Evolutionary conservation across 2,888 invertebrate species (phyloP), one percentile per base, ranked within the genome.

Genomic region (Panopea generosa): DNA sequence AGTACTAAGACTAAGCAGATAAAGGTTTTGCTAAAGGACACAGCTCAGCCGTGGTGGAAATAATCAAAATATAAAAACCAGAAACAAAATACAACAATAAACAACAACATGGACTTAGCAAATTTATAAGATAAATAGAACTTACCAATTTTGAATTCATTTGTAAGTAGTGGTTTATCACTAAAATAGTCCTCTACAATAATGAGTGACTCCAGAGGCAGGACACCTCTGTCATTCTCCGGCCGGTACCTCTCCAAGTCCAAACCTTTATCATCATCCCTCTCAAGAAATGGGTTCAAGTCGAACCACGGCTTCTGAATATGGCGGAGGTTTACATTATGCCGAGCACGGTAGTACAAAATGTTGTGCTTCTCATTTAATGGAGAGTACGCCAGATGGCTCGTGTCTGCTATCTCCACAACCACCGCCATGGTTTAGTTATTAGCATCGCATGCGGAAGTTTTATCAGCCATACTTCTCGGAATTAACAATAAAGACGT

Each of bases 261-360:
- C 18, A 61, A 52, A 6, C 55, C 69, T 53, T 66, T 77, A 18
- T 62, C 55, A 3, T 66, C 62, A 16, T 62, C 70, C 47, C 50
- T 60, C 26, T 82, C 77, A 11, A 70, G 53, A 43, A 79, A 77
- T 16, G 81, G 84, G 47, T 77, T 79, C 1, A 81, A 56, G 33
- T 76, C 61, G 57, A 83, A 83, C 77, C 77, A 78, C 7, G 77
- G 80, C 40, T 71, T 75, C 61, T 83, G 77, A 2, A 80, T 66
- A 24, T 72, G 75, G 1, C 83, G 45, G 33, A 73, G 62, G 52
- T 73, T 75, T 24, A 78, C 68, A 52, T 61, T 77, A 1, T 63
- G 57, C 14, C 75, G 29, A 0, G 72, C 62, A 1, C 66, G 49
- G 33, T 67, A 68, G 68, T 81, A 81, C 29, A 81, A 40, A 24